These are phyloP conservation scores for Allolobophora icterica DNA, from an alignment of 2,888 invertebrate genomes.

Conservation along the genomic window DNA sequence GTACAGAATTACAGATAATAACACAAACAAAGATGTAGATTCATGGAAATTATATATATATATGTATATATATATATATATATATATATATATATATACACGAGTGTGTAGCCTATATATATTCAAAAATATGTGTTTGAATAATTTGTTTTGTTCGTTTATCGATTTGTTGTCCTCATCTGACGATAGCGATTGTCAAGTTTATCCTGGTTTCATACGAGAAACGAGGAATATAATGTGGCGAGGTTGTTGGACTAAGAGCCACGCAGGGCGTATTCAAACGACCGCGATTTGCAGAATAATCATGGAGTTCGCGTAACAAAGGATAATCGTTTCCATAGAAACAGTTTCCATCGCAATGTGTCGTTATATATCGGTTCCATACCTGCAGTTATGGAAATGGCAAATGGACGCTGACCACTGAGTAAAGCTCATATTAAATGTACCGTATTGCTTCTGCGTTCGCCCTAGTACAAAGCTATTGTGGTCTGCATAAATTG, in stretches of 20 bases:
- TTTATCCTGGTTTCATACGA: no score
- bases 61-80: no score
- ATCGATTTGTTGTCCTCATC: no score
- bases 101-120: no score
- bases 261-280: background rate
- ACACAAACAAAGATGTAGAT: no score
- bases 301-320: background rate
- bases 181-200: no score
- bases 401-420: background rate
- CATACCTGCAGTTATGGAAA: background rate
- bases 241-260: background rate
- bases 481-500: background rate
- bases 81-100: no score
- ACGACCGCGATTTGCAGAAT: background rate
- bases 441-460: background rate
- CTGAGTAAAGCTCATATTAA: background rate
- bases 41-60: no score
- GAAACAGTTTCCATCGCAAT: background rate
- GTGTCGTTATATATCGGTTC: background rate
- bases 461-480: background rate
- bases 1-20: no score
- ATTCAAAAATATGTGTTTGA: no score
- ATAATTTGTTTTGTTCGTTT: no score
- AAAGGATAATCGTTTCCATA: slow-evolving; percentile 17
- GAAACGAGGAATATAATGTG: no score